Evolutionary conservation across 2,113 vertebrate species (phyloP).

Genomic region (Esox niger): DNA sequence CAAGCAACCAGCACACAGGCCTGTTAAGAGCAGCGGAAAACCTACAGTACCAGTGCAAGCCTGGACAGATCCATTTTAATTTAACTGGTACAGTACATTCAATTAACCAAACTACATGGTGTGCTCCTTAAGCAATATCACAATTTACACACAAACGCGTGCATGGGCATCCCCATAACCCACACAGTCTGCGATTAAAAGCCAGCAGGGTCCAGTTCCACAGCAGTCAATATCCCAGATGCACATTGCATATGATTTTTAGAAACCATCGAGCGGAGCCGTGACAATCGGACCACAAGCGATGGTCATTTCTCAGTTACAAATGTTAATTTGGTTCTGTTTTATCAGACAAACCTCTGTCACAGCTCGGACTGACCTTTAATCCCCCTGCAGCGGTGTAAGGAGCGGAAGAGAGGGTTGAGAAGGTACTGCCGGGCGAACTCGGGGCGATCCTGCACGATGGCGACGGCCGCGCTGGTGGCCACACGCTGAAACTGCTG

Average conservation of each 20-base stretch:
- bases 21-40: not conserved
- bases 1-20: not conserved
- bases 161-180: conserved; percentile 4
- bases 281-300: too few relatives aligned
- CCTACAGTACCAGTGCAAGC: too few relatives aligned
- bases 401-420: conserved; percentile 75
- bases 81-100: too few relatives aligned
- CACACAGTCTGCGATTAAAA: conserved; percentile 1
- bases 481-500: conserved; percentile 89
- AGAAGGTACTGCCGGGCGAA: conserved; percentile 79
- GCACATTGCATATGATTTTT: not conserved
- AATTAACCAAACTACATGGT: conserved; percentile 1
- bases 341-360: too few relatives aligned
- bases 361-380: conserved; percentile 63
- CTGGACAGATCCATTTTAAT: too few relatives aligned
- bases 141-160: conserved; percentile 3
- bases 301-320: too few relatives aligned
- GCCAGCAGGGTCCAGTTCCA: not conserved
- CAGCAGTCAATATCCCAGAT: not conserved
- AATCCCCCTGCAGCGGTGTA: conserved; percentile 63
- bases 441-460: conserved; percentile 75
- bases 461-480: conserved; percentile 72
- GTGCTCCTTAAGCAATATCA: not conserved
- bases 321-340: too few relatives aligned
- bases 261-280: too few relatives aligned